These are phyloP conservation scores for Phyto melanocephala DNA, from an alignment of 2,888 invertebrate species.

Conservation along the genomic window DNA sequence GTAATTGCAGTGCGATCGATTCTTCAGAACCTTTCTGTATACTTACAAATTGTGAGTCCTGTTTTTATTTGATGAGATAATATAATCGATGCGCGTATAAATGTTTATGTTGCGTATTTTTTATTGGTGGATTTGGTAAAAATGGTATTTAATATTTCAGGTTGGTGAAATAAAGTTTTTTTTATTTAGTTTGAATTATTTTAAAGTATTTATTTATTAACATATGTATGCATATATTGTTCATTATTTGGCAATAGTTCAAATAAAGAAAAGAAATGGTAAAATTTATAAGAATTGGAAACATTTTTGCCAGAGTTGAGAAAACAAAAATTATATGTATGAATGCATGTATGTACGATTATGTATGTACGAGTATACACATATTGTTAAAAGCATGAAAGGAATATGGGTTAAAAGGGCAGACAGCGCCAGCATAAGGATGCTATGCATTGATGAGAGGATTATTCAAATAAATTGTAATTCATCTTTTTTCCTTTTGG, in stretches of 20 bases:
- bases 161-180: slow-evolving; percentile 7
- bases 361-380: too few relatives aligned
- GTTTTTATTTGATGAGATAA: slow-evolving; percentile 60
- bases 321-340: background rate
- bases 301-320: slow-evolving; percentile 10
- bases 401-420: background rate
- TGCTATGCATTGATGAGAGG: slow-evolving; percentile 32
- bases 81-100: slow-evolving; percentile 26
- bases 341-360: too few relatives aligned
- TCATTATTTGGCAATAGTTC: slow-evolving; percentile 38
- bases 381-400: background rate
- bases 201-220: slow-evolving; percentile 4
- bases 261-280: slow-evolving; percentile 37
- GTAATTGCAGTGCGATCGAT: slow-evolving; percentile 68
- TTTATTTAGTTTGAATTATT: slow-evolving; percentile 19
- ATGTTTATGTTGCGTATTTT: slow-evolving; percentile 16
- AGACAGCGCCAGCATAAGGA: slow-evolving; percentile 39
- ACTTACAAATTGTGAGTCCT: slow-evolving; percentile 76
- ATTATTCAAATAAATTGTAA: slow-evolving; percentile 25
- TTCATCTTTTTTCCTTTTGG: too few relatives aligned
- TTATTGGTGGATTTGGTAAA: slow-evolving; percentile 1
- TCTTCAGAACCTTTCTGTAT: slow-evolving; percentile 70
- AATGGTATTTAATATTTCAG: slow-evolving; percentile 13
- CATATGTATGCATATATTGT: background rate
- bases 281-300: slow-evolving; percentile 49